Conservation (phyloP, 2,888 invertebrate genomes). For the Orchesella flavescens region DNA sequence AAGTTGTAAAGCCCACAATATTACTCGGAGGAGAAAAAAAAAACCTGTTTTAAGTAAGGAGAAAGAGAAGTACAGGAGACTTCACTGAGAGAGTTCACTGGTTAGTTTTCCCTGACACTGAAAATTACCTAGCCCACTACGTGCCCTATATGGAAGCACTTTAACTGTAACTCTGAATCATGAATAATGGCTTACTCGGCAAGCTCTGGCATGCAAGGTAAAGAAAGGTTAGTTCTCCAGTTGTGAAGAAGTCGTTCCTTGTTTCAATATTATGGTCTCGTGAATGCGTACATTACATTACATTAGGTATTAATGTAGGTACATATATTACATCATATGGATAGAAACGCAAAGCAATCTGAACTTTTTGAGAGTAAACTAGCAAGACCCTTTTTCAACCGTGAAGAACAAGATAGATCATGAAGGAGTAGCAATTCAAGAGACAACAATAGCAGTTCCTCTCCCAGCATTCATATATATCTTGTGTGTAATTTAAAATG, state of each 20-base stretch:
- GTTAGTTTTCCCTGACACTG: conserved; percentile 50
- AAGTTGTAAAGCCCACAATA: conserved; percentile 18
- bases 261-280: background rate
- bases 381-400: conserved; percentile 2
- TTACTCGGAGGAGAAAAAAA: background rate
- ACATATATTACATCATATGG: no score
- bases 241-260: background rate
- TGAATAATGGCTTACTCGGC: conserved; percentile 53
- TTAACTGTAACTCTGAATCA: conserved; percentile 53
- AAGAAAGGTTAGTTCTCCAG: conserved; percentile 53
- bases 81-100: background rate
- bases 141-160: conserved; percentile 48
- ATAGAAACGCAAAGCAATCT: background rate
- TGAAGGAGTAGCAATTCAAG: conserved; percentile 37
- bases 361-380: conserved; percentile 20
- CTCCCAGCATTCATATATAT: conserved; percentile 34
- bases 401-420: conserved; percentile 13
- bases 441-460: conserved; percentile 47
- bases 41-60: background rate
- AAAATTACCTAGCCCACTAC: conserved; percentile 51
- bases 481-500: conserved; percentile 23
- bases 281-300: background rate
- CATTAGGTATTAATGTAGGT: no score
- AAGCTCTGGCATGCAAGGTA: conserved; percentile 31
- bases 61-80: background rate